phyloP scores from a whole-genome alignment of 2,888 invertebrate species.

The Dolomedes plantarius region DNA sequence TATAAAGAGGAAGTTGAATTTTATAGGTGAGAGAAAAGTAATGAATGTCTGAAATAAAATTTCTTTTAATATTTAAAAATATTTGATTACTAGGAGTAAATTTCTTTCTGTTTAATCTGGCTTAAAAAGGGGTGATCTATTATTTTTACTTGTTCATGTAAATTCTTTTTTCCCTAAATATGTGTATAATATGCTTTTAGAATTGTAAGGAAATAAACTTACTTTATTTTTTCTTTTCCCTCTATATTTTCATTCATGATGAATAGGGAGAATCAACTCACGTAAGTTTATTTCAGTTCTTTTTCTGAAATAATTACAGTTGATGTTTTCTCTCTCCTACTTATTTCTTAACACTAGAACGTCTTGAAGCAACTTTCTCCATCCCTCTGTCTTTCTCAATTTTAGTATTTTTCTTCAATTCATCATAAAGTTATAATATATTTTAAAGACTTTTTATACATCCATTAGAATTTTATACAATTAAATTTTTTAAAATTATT shows the following conservation, averaged over 20 bases:
- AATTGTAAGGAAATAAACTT: slow-evolving; percentile 11
- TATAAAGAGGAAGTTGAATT: no score
- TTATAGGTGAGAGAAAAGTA: no score
- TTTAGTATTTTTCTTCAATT: neutral
- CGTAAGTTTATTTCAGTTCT: slow-evolving; percentile 68
- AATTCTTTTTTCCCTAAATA: neutral
- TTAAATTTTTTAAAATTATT: no score
- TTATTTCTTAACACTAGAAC: neutral
- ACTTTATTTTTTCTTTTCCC: slow-evolving; percentile 46
- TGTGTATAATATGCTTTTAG: neutral
- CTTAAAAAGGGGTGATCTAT: no score
- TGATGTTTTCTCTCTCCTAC: neutral
- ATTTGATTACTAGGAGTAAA: no score
- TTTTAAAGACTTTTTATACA: no score
- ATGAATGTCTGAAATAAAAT: no score
- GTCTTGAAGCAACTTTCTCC: neutral
- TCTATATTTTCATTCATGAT: slow-evolving; percentile 61
- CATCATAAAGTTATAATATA: no score
- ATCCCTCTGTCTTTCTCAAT: neutral
- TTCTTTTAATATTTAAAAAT: no score
- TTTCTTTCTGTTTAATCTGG: no score
- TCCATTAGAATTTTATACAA: no score
- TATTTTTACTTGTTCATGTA: neutral
- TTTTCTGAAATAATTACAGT: slow-evolving; percentile 38
- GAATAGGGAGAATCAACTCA: slow-evolving; percentile 70